Evolutionary conservation across 2,797 vertebrate species (phyloP), one percentile per base, ranked within the genome.

Genomic region (Melanotaenia boesemani): DNA sequence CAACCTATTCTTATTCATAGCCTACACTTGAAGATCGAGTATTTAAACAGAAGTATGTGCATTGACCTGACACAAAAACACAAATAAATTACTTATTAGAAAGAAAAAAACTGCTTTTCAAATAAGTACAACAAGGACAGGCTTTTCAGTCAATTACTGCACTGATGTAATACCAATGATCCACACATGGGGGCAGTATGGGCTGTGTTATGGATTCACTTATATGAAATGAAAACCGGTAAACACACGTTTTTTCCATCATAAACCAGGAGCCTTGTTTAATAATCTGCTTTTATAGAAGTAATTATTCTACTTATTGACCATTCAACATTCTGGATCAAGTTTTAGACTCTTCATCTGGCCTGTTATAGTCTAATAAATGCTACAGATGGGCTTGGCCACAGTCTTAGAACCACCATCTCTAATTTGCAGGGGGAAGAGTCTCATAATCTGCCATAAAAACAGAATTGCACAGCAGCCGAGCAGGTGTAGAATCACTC

Each of bases 401-500:
- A 20, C 0, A 30, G 54, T 61, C 67, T 70, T 66, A 54, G 39
- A 79, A 72, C 52, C 55, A n/a, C 30, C 63, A n/a, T 26, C 41
- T 55, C 55, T 66, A 55, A 81, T 64, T 62, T 71, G 48, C 50
- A 58, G 68, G 65, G 61, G 48, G 56, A 74, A n/a, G 41, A 28
- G 57, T 74, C 55, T 67, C 36, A 73, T 72, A 76, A 57, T 68
- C 30, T 67, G 13, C 76, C 75, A 79, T 88, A 71, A 86, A 86
- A 82, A 70, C 39, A 55, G 77, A 60, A 83, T 65, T 78, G 70
- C 57, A 63, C 63, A 69, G 79, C 70, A 80, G 85, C 70, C 75
- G 67, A 82, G 70, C 83, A 83, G 84, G 83, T 87, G 84, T 83
- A 71, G 82, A 86, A 83, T 52, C 56, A 36, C 68, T 79, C 73